These are phyloP conservation scores for Mus caroli DNA, from an alignment of 2,797 vertebrate species.

Conservation along the genomic window DNA sequence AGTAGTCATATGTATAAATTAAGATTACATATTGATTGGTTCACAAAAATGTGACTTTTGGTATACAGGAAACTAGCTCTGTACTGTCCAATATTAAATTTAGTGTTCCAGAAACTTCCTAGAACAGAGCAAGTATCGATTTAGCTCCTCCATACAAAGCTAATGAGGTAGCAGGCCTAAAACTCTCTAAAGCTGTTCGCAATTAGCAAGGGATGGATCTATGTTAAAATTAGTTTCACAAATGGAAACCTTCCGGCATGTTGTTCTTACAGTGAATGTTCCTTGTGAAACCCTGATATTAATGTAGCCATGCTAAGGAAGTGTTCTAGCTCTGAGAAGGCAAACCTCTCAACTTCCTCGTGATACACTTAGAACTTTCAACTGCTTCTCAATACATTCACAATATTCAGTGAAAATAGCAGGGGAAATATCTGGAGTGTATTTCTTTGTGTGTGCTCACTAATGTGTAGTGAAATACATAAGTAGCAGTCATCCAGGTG, in stretches of 20 bases:
- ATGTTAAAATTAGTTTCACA: conserved; percentile 54
- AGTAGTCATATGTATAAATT: conserved; percentile 43
- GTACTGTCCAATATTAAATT: not conserved
- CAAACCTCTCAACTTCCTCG: conserved; percentile 6
- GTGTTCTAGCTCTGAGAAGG: not conserved
- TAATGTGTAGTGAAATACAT: conserved; percentile 51
- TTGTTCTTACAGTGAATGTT: not conserved
- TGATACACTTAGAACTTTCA: not conserved
- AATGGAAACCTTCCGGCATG: not conserved
- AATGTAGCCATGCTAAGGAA: not conserved
- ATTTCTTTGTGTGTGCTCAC: not conserved
- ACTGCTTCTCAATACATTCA: not conserved
- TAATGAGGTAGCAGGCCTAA: not conserved
- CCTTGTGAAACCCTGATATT: not conserved
- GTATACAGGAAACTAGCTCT: not conserved
- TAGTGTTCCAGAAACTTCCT: not conserved
- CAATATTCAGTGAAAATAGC: conserved; percentile 27
- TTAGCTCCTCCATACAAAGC: not conserved
- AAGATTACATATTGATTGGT: conserved; percentile 1
- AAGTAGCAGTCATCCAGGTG: conserved; percentile 64
- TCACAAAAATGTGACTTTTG: conserved; percentile 38
- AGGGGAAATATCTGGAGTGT: not conserved
- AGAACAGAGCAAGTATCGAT: not conserved
- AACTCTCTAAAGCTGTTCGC: conserved; percentile 25
- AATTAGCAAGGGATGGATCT: not conserved